Evolutionary conservation across 2,797 vertebrate genomes (phyloP).

Genomic region (Myotis planiceps): DNA sequence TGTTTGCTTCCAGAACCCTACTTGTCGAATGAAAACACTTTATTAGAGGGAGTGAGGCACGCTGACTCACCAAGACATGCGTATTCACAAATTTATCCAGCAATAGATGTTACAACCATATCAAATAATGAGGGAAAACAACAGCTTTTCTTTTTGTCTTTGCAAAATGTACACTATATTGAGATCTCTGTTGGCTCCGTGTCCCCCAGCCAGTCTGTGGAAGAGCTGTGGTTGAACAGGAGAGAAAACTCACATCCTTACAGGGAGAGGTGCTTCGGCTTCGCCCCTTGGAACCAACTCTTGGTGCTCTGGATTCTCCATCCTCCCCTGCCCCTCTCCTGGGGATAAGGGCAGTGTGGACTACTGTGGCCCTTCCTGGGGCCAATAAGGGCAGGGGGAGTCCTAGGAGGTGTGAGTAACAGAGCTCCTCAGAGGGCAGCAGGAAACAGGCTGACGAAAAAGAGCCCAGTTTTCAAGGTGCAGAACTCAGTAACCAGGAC

Average conservation of each 20-base stretch:
- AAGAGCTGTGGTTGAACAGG: neutral
- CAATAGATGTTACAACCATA: neutral
- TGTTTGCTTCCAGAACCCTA: conserved; percentile 33
- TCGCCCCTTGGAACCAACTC: neutral
- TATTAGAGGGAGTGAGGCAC: neutral
- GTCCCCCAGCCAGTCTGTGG: neutral
- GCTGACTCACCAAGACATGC: neutral
- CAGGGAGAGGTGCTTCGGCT: neutral
- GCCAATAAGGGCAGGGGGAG: neutral
- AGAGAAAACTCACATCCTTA: neutral
- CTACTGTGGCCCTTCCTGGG: neutral
- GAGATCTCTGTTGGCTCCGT: neutral
- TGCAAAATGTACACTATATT: neutral
- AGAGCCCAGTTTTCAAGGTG: neutral
- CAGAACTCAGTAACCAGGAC: neutral
- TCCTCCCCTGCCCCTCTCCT: neutral
- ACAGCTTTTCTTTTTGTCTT: neutral
- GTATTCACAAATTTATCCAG: conserved; percentile 20
- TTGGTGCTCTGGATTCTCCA: neutral
- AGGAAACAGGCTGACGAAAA: neutral
- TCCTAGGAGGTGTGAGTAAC: neutral
- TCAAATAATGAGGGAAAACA: neutral
- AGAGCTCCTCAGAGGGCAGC: neutral
- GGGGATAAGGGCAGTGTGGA: neutral
- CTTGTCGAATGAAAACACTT: conserved; percentile 47